Evolutionary conservation across 2,888 invertebrate genomes (phyloP).

Genomic region (Apoderus coryli): DNA sequence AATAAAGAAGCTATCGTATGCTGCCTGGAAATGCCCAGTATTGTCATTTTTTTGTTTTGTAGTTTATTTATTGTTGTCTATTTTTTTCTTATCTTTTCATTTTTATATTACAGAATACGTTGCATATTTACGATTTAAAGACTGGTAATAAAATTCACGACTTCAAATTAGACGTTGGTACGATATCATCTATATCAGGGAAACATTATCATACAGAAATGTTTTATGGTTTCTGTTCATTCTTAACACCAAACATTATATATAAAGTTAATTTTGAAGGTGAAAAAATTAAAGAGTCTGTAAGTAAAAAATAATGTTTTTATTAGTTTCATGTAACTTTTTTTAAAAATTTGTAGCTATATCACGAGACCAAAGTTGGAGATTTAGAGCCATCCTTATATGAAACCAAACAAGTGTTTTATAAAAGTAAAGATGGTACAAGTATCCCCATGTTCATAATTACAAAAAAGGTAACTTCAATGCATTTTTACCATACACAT

Average conservation of each 20-base stretch:
- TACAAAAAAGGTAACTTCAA: slow-evolving; percentile 60
- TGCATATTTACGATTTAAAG: slow-evolving; percentile 64
- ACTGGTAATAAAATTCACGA: slow-evolving; percentile 57
- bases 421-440: slow-evolving; percentile 82
- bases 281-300: slow-evolving; percentile 43
- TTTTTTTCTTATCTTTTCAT: too few species aligned
- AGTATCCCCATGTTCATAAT: slow-evolving; percentile 94
- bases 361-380: slow-evolving; percentile 72
- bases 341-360: slow-evolving; percentile 48
- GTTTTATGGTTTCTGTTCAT: slow-evolving; percentile 89
- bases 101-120: too few species aligned
- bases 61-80: not conserved
- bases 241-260: slow-evolving; percentile 78
- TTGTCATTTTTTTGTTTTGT: too few species aligned
- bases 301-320: slow-evolving; percentile 24
- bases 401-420: slow-evolving; percentile 82
- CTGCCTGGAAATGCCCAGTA: too few species aligned
- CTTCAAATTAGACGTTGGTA: slow-evolving; percentile 76
- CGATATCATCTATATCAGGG: slow-evolving; percentile 71
- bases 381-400: slow-evolving; percentile 67
- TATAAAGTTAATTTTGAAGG: slow-evolving; percentile 65
- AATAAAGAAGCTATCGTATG: too few species aligned
- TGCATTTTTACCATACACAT: too few species aligned
- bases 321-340: slow-evolving; percentile 5
- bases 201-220: slow-evolving; percentile 75